A percentile compares a stretch with the other conserved stretches of the same genome.
Evolutionary conservation across 2,113 vertebrate genomes (phyloP).

Genomic region (Pterocles gutturalis): DNA sequence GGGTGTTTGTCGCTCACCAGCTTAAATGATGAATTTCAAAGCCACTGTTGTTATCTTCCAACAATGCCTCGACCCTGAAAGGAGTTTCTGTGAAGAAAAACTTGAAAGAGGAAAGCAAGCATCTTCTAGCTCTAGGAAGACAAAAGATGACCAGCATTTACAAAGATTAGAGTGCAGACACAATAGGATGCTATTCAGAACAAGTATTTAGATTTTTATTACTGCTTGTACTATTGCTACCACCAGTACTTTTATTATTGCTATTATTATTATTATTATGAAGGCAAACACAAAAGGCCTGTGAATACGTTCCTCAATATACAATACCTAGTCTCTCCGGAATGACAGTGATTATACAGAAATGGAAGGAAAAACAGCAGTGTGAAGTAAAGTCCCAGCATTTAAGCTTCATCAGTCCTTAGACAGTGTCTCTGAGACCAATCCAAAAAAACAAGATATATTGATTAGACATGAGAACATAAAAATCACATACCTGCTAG

Average conservation of each 20-base stretch:
- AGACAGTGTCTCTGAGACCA: not conserved
- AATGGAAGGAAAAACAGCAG: slow-evolving; percentile 16
- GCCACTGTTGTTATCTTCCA: slow-evolving; percentile 14
- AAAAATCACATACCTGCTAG: not conserved
- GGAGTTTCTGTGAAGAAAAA: slow-evolving; percentile 31
- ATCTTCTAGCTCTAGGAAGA: slow-evolving; percentile 40
- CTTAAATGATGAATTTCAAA: slow-evolving; percentile 53
- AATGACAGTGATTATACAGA: slow-evolving; percentile 19
- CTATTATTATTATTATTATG: not conserved
- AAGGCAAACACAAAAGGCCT: slow-evolving; percentile 46
- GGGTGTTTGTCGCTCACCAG: slow-evolving; percentile 21
- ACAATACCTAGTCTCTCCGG: slow-evolving; percentile 35
- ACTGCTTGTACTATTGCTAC: slow-evolving; percentile 12
- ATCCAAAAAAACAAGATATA: not conserved
- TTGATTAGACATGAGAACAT: slow-evolving; percentile 35
- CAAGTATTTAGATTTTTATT: slow-evolving; percentile 39
- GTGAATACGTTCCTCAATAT: not conserved
- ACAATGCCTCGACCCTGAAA: slow-evolving; percentile 51
- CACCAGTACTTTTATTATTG: slow-evolving; percentile 6
- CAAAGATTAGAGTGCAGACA: not conserved
- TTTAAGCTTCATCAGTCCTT: slow-evolving; percentile 37
- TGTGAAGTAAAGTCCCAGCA: not conserved
- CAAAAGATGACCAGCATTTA: slow-evolving; percentile 50
- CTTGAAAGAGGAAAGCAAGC: slow-evolving; percentile 28
- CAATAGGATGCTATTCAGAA: slow-evolving; percentile 15